Evolutionary conservation across 1,140 invertebrate species (phyloP), one percentile per base, ranked within the genome.

Genomic region (Scaptomyza pallida): DNA sequence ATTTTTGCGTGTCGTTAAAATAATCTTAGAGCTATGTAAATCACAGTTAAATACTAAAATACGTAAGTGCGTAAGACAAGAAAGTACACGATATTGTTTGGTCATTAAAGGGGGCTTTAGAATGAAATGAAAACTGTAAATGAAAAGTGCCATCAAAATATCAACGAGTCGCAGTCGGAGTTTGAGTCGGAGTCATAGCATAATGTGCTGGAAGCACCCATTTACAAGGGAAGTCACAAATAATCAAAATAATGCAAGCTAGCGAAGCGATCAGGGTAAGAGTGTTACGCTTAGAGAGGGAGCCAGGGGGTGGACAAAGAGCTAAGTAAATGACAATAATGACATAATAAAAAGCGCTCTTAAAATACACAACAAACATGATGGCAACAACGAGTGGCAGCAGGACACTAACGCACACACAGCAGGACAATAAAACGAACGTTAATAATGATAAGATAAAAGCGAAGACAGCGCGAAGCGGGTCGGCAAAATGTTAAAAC

Each of bases 361-460:
- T 75, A 64, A 88, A 86, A 75, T 88, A 81, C 64, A 60, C 82
- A 65, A 52, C 60, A 73, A 71, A 80, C 74, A 75, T 62, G 73
- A 74, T 77, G 69, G 61, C 73, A 71, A 68, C 60, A 61, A 62
- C 54, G 60, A 76, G 23, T 50, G 60, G 16, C 26, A 57, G 63
- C 45, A 57, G 50, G 67, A 57, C 61, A 55, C 9, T 19, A 6
- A 13, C 16, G 57, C 37, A 40, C 35, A 40, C 15, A 23, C 72
- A 71, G 73, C 71, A 88, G 60, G 71, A 88, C 78, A 88, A 88
- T 88, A 88, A 88, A 88, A 88, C 57, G 68, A 88, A 88, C 82
- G 82, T 88, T 88, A 88, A 88, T 88, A 88, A 88, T 74, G 82
- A 88, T 88, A 88, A 88, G 82, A 88, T 88, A 86, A 81, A 80